A percentile compares a stretch with the other conserved stretches of the same genome.
phyloP scores from a whole-genome alignment of 2,888 invertebrate species.

The Parascotia fuliginaria region DNA sequence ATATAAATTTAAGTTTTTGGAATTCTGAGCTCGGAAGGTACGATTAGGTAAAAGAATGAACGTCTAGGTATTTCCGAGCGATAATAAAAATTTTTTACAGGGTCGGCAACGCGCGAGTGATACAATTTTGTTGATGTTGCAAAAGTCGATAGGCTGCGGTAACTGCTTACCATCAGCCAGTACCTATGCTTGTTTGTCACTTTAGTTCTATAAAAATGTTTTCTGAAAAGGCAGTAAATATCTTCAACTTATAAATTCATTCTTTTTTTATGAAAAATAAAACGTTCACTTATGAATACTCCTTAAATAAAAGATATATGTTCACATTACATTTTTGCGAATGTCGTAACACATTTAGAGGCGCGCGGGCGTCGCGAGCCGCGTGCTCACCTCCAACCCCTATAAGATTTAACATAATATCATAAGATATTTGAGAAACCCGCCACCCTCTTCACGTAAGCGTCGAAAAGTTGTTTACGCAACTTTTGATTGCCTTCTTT shows the following conservation, averaged over 20 bases:
- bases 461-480: conserved; percentile 76
- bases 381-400: conserved; percentile 48
- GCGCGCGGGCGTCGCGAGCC: conserved; percentile 21
- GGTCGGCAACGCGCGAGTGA: no score
- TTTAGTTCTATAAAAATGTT: no score
- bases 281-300: conserved; percentile 26
- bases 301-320: conserved; percentile 46
- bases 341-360: conserved; percentile 54
- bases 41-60: no score
- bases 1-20: no score
- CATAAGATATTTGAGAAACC: conserved; percentile 57
- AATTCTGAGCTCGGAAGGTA: no score
- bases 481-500: conserved; percentile 83
- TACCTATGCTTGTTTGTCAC: no score
- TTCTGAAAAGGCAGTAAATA: background rate
- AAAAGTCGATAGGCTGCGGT: no score
- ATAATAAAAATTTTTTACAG: no score
- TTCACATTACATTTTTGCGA: conserved; percentile 41
- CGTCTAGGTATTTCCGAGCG: no score
- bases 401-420: conserved; percentile 64
- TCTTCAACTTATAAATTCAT: conserved; percentile 5
- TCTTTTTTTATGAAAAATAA: conserved; percentile 13
- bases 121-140: no score
- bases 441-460: conserved; percentile 61
- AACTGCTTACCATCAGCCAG: no score